A percentile compares a stretch with the other conserved stretches of the same genome.
Evolutionary conservation across 2,888 invertebrate species (phyloP).

Genomic region (Rotaria sp.): DNA sequence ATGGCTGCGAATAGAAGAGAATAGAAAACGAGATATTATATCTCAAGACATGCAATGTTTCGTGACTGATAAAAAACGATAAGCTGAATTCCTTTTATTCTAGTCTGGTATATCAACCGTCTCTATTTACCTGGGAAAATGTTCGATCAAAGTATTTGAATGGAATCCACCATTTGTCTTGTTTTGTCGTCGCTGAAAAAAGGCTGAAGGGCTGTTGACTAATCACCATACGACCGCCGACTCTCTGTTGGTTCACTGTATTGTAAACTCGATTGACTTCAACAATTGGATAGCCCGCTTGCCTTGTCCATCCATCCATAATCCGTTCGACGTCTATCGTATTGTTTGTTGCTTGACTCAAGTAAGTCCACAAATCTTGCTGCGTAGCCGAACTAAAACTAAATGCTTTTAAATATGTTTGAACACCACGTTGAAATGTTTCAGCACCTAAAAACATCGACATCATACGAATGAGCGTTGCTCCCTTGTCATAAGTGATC

Average conservation of each 20-base stretch:
- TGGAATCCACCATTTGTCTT: conserved; percentile 8
- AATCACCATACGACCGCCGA: not conserved
- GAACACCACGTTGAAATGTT: conserved; percentile 47
- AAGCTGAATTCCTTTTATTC: too few species aligned
- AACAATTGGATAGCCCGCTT: conserved; percentile 37
- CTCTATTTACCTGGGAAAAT: not conserved
- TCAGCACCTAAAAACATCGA: conserved; percentile 84
- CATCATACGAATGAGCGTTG: conserved; percentile 86
- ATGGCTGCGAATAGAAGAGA: not conserved
- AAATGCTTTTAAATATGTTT: not conserved
- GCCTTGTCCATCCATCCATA: conserved; percentile 38
- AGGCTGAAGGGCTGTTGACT: not conserved
- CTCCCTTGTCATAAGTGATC: conserved; percentile 91
- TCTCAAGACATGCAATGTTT: too few species aligned
- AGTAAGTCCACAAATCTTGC: not conserved
- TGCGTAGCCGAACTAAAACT: conserved; percentile 19
- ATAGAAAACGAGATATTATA: not conserved
- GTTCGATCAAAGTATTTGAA: not conserved
- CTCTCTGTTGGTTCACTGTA: not conserved
- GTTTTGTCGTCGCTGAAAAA: not conserved
- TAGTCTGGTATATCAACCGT: too few species aligned
- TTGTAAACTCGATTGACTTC: conserved; percentile 11
- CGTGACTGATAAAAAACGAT: too few species aligned
- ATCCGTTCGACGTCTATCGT: not conserved
- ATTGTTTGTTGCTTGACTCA: not conserved